Base-by-base conservation (phyloP, 1,140 invertebrate species). In the Drosophila paulistorum region DNA sequence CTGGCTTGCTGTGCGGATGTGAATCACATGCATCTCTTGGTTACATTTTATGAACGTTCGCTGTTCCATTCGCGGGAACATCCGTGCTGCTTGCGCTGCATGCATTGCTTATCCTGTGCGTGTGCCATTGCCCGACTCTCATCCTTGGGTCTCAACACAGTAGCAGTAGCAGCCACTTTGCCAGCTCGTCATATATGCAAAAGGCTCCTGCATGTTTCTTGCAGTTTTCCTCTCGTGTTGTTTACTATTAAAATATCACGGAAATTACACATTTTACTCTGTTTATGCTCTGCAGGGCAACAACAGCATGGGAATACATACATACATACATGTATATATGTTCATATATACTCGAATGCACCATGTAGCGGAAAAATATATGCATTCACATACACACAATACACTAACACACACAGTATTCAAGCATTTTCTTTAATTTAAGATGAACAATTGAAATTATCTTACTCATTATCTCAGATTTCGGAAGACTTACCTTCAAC, bases 401-500 rank as follows among this genome's bases (percentile, higher is more conserved):
- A 54, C 69, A 69, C 30, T 51, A 13, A 54, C 54, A 48, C 30
- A 63, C 26, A 62, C 57, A 17, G 30, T 42, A 37, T 14, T 30
- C 23, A 59, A 9, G 35, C 64, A 65, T 62, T 70, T 58, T 71
- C 62, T 61, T 78, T 83, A 80, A 89, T 84, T 78, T 89, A 84
- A 81, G 68, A 73, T 57, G 81, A 89, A 89, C 84, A 87, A 73
- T 81, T 80, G 84, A 74, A 87, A 83, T 80, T 75, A 68, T 65
- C 75, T 81, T 81, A 64, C 77, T 39, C 11, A 39, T 11, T 13
- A 39, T 3, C 37, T 39, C 57, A 51, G 10, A 2, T 14, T 63
- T 67, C 62, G 69, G 61, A 61, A 14, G 10, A 83, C 93, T 93
- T 82, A 94, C 94, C 94, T 77, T 94, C 93, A 59, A 94, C 93